Conservation (phyloP, 2,888 invertebrate genomes). For the Vanessa cardui region DNA sequence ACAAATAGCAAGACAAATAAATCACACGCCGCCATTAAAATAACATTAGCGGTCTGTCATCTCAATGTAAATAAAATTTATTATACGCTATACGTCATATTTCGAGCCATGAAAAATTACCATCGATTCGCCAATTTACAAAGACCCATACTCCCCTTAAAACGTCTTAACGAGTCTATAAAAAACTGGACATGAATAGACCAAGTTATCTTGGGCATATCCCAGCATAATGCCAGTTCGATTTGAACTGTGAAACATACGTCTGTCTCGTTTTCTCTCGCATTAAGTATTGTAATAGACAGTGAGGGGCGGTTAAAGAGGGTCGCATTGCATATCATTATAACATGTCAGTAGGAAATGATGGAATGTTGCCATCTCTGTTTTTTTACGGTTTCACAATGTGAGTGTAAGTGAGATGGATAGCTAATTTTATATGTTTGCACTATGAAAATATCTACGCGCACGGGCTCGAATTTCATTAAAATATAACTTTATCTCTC, state of each 20-base stretch:
- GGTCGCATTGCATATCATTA: slow-evolving; percentile 72
- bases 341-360: slow-evolving; percentile 49
- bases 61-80: slow-evolving; percentile 58
- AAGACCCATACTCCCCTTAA: slow-evolving; percentile 46
- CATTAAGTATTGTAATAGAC: slow-evolving; percentile 40
- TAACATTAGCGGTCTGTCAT: slow-evolving; percentile 61
- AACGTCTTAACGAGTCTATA: slow-evolving; percentile 36
- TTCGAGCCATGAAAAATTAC: slow-evolving; percentile 58
- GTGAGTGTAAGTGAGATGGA: slow-evolving; percentile 44
- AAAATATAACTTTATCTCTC: slow-evolving; percentile 32
- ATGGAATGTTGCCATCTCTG: slow-evolving; percentile 51
- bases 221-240: slow-evolving; percentile 26
- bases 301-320: slow-evolving; percentile 52
- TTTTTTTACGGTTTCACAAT: slow-evolving; percentile 40
- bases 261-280: slow-evolving; percentile 45
- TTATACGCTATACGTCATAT: slow-evolving; percentile 56
- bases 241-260: slow-evolving; percentile 36
- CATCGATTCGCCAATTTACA: slow-evolving; percentile 43
- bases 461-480: slow-evolving; percentile 37
- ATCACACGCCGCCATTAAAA: slow-evolving; percentile 57
- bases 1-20: slow-evolving; percentile 44
- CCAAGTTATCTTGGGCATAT: slow-evolving; percentile 40
- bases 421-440: slow-evolving; percentile 49
- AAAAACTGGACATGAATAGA: slow-evolving; percentile 42
- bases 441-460: slow-evolving; percentile 53